These are phyloP conservation scores for Smutsia gigantea DNA, from an alignment of 2,797 vertebrate species.

Conservation along the genomic window DNA sequence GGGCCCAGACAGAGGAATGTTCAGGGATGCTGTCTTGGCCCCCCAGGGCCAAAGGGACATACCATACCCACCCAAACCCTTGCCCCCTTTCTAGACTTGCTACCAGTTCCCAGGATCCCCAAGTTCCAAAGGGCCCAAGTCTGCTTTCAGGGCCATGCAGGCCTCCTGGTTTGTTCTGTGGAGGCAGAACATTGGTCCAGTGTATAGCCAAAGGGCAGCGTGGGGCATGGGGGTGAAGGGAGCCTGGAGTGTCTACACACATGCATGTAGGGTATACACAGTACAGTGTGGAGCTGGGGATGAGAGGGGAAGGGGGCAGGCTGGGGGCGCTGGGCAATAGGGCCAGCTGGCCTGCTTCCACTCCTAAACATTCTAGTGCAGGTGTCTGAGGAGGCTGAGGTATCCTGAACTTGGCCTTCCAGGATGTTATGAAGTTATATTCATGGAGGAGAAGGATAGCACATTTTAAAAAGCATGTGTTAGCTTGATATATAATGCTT, in stretches of 20 bases:
- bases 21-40: neutral
- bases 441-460: neutral
- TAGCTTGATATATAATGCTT: constrained; percentile 8
- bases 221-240: neutral
- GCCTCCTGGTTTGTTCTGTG: neutral
- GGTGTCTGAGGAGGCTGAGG: neutral
- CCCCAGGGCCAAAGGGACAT: neutral
- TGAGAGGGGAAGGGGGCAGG: neutral
- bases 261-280: neutral
- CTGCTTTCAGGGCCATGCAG: neutral
- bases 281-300: neutral
- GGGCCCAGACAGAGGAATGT: neutral
- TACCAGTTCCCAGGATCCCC: neutral
- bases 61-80: neutral
- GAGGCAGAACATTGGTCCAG: neutral
- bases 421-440: neutral
- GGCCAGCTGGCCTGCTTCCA: neutral
- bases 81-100: neutral
- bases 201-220: neutral
- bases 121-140: neutral
- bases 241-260: neutral
- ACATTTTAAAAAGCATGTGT: neutral
- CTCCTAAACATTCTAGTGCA: neutral
- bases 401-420: neutral
- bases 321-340: neutral